phyloP scores from a whole-genome alignment of 1,140 invertebrate genomes.

The Drosophila nigrodunni region DNA sequence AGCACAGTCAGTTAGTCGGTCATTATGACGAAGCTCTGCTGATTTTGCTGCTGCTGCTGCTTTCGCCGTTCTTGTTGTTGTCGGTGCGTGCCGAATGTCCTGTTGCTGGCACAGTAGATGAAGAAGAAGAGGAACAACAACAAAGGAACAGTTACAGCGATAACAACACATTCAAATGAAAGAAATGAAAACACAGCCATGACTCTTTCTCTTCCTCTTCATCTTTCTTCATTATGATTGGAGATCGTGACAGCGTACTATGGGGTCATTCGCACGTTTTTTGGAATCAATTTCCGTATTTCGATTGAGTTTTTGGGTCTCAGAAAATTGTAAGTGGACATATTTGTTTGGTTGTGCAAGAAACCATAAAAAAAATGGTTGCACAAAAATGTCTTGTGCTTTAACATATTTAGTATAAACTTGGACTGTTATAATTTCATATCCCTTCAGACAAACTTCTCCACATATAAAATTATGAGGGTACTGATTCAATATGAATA shows the following conservation, averaged over 20 bases:
- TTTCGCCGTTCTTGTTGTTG: slow-evolving; percentile 24
- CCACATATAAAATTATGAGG: no score
- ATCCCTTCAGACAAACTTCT: no score
- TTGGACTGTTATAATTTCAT: no score
- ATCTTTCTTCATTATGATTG: neutral
- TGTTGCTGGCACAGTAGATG: slow-evolving; percentile 56
- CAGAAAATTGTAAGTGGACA: no score
- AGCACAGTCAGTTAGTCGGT: slow-evolving; percentile 72
- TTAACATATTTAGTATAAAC: no score
- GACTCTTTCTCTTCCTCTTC: slow-evolving; percentile 1
- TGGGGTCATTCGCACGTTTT: no score
- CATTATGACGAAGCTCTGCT: slow-evolving; percentile 60
- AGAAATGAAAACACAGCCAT: slow-evolving; percentile 39
- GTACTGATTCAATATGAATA: no score
- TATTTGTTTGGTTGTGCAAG: no score
- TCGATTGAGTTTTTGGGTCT: no score
- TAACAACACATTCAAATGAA: slow-evolving; percentile 35
- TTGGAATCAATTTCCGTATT: no score
- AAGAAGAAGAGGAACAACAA: neutral
- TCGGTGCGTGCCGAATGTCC: slow-evolving; percentile 57
- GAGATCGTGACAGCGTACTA: slow-evolving; percentile 8
- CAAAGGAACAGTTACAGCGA: slow-evolving; percentile 29
- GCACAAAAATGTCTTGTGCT: no score
- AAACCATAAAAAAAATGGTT: no score
- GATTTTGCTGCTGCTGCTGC: slow-evolving; percentile 11